Conservation (phyloP, 1,140 invertebrate genomes). For the Acromyrmex echinatior region DNA sequence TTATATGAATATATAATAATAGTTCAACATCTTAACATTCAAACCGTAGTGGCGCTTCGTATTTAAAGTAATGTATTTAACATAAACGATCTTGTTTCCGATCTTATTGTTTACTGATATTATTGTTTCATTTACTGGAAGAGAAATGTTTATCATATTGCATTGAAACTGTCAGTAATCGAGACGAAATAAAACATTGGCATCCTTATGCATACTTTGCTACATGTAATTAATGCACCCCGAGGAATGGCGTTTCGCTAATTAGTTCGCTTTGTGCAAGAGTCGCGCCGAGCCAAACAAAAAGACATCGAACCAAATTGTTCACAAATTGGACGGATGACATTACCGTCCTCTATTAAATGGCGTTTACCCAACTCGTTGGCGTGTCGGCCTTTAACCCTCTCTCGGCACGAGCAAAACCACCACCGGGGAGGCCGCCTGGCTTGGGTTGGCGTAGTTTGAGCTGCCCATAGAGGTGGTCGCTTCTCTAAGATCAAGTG, state of each 20-base stretch:
- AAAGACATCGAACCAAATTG: conserved; percentile 64
- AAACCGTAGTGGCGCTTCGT: too few species aligned
- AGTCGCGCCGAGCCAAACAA: conserved; percentile 42
- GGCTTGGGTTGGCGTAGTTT: conserved; percentile 71
- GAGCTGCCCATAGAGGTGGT: conserved; percentile 75
- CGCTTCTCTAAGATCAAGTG: conserved; percentile 81
- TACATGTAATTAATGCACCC: conserved; percentile 18
- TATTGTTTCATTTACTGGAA: not conserved
- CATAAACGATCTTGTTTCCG: too few species aligned
- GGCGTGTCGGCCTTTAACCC: conserved; percentile 74
- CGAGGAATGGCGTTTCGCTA: conserved; percentile 34
- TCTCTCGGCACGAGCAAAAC: conserved; percentile 77
- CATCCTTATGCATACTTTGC: not conserved
- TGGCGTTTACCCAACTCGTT: conserved; percentile 78
- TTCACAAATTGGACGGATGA: conserved; percentile 55
- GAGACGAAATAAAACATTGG: conserved; percentile 27
- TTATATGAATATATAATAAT: too few species aligned
- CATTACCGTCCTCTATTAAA: conserved; percentile 79
- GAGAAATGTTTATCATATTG: not conserved
- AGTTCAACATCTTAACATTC: too few species aligned
- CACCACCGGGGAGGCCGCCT: conserved; percentile 63
- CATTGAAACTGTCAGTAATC: not conserved
- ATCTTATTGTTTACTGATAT: not conserved
- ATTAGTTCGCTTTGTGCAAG: conserved; percentile 52
- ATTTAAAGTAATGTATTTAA: too few species aligned